Base-by-base conservation (phyloP, 2,113 vertebrate genomes). In the Rhinoderma darwinii region DNA sequence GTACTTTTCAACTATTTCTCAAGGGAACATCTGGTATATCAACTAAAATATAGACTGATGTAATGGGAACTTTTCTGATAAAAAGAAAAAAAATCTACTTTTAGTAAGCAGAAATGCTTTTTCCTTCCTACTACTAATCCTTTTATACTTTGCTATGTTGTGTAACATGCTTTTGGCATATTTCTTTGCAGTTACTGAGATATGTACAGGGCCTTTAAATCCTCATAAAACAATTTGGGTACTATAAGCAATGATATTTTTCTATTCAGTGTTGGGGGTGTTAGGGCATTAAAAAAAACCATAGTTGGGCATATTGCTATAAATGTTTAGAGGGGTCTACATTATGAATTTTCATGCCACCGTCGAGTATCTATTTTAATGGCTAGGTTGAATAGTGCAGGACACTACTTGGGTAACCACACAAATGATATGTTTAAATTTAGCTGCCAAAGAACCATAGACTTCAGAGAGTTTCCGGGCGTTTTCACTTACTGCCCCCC, bases 401-500 rank as follows among this genome's bases (percentile, higher is more conserved):
- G 1, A 30, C 44, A 35, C 32, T 35, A 73, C 37, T 44, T 75
- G 10, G 32, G 15, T 39, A 25, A n/a, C 44, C n/a, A 27, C 41
- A 17, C 3, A 82, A 44, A 27, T 66, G 8, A 41, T 43, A 30
- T 63, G 79, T 44, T 17, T 76, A 54, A 18, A 0, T 51, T 63
- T 82, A 43, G 39, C 54, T 66, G n/a, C 39, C 17, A 18, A 44
- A 66, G 25, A 27, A 39, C 12, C 0, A 41, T 39, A 18, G 8
- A 18, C 50, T 66, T 44, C n/a, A 27, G 14, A 81, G 78, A 17
- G 37, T 66, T 63, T 44, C 25, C 15, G 9, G 79, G 79, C 39
- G 39, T 44, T 80, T 76, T 66, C 39, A 17, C 56, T 30, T 30
- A 14, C 30, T 54, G 51, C 83, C 70, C 44, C 59, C 83, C 68